Percentiles rank a stretch among this genome's conserved stretches.
These are phyloP conservation scores for Herpetotheres cachinnans DNA, from an alignment of 2,113 vertebrate genomes.

Conservation along the genomic window DNA sequence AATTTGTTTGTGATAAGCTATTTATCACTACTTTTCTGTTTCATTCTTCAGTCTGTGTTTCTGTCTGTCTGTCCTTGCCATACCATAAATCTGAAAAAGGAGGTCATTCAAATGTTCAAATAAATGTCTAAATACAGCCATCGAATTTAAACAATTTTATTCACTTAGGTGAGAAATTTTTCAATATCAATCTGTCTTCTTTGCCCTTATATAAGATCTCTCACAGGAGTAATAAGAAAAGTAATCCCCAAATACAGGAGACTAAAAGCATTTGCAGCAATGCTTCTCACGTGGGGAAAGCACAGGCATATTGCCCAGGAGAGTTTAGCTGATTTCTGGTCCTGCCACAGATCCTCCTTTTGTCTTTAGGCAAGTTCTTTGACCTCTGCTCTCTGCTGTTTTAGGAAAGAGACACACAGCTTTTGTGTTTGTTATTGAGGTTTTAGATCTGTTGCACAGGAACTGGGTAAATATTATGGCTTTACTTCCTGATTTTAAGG, in stretches of 20 bases:
- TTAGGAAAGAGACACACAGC: not conserved
- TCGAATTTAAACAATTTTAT: not conserved
- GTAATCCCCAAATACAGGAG: not conserved
- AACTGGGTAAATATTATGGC: not conserved
- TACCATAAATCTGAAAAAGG: not conserved
- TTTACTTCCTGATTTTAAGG: not conserved
- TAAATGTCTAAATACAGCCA: not conserved
- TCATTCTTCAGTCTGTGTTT: not conserved
- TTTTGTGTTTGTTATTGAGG: not conserved
- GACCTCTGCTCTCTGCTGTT: not conserved
- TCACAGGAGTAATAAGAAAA: not conserved
- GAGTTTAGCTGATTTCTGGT: not conserved
- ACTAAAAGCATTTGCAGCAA: not conserved
- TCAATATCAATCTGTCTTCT: not conserved
- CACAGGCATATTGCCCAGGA: not conserved
- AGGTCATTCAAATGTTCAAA: not conserved
- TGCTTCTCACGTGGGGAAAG: not conserved
- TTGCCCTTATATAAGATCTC: not conserved
- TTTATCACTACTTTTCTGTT: not conserved
- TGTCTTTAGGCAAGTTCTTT: not conserved
- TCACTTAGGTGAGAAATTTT: not conserved
- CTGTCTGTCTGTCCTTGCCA: not conserved
- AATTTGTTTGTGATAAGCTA: not conserved
- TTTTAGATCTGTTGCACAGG: not conserved
- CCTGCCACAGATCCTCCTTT: not conserved